Base-by-base conservation (phyloP, 1,140 invertebrate genomes). In the Akabosia matsudoensis region DNA sequence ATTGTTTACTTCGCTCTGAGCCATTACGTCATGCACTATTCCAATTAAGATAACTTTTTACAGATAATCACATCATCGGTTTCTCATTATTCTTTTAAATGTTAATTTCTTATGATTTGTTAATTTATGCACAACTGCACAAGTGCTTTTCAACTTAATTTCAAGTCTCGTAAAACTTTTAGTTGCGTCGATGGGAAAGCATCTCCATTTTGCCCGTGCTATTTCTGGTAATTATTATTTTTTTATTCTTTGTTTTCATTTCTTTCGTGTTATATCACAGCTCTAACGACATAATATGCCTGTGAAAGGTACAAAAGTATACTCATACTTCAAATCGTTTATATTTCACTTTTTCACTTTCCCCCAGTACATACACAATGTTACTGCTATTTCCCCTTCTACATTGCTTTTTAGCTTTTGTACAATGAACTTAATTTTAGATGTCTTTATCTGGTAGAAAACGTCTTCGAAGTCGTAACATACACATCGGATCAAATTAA, bases 141-240 rank as follows among this genome's bases (percentile, higher is more conserved):
- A n/a, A n/a, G n/a, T n/a, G n/a, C 61, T 75, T 67, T 7, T 70
- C 24, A 34, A 51, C 31, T 76, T 72, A 73, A 52, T 76, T 74
- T 71, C 26, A 30, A n/a, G 13, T 61, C n/a, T 61, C 14, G 7
- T 67, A 67, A 30, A 22, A 7, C 61, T 77, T 81, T 78, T 81
- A 81, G 80, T 81, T 81, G 76, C 78, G 56, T 78, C 80, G 80
- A 81, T 77, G 80, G 79, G 71, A 77, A 74, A 76, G 74, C 76
- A 79, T 79, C 73, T 33, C 52, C 78, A 54, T 78, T 78, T 37
- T 81, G 80, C 70, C 80, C 80, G 34, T 81, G 80, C 75, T 77
- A 78, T 79, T 81, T 81, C 78, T 81, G 80, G 80, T 81, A 81
- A 78, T 74, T 72, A 10, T 33, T 7, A 70, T 28, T 34, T 72